Conservation (phyloP, 2,113 vertebrate genomes). For the Otolemur garnettii region DNA sequence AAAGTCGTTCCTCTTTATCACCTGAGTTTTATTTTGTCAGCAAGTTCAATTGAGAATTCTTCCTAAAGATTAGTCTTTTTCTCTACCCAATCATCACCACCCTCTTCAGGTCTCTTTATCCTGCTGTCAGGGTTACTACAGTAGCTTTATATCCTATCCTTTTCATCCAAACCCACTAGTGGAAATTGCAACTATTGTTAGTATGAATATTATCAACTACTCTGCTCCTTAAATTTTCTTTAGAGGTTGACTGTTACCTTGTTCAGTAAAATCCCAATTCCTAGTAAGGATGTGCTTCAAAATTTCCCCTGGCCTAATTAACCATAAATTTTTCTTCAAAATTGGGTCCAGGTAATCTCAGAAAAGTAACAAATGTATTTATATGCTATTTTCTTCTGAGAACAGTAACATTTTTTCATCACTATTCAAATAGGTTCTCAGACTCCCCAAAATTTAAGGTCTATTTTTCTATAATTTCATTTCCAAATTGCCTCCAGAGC, state of each 20-base stretch:
- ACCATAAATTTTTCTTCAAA: not conserved
- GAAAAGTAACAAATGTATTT: not conserved
- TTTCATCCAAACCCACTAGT: not conserved
- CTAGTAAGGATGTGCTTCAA: not conserved
- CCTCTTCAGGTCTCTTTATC: not conserved
- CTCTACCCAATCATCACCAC: not conserved
- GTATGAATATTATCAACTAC: not conserved
- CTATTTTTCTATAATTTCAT: not conserved
- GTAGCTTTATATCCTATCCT: not conserved
- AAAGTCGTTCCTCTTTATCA: not conserved
- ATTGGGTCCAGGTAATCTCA: not conserved
- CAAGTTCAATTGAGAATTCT: not conserved
- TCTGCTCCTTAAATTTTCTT: not conserved
- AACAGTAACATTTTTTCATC: not conserved
- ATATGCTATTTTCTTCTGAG: not conserved
- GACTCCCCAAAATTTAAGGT: not conserved
- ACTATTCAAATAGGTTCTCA: not conserved
- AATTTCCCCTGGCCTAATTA: not conserved
- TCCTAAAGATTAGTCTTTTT: not conserved
- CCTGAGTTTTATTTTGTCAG: not conserved
- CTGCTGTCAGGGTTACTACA: not conserved
- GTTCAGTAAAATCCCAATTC: not conserved
- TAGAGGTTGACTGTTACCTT: not conserved
- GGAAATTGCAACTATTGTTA: not conserved
- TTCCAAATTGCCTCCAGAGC: not conserved